Evolutionary conservation across 23 tunicate species (phyloP).

Genomic region (Diplosoma virens): DNA sequence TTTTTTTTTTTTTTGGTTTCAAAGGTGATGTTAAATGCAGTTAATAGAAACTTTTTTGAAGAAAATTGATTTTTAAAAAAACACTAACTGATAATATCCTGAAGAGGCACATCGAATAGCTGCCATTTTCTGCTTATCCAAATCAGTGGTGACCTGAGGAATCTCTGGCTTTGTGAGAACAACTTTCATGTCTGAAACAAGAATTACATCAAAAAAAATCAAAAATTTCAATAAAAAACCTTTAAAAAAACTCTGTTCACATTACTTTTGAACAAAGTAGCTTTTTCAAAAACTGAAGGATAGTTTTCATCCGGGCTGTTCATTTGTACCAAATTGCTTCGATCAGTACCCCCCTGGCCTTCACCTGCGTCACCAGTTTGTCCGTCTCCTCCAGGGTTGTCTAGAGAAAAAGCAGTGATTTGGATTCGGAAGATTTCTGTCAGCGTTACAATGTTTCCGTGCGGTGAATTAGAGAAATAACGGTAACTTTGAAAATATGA

Average conservation of each 20-base stretch:
- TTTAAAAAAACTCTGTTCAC: too few relatives aligned
- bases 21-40: too few relatives aligned
- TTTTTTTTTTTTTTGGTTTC: too few relatives aligned
- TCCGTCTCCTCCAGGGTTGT: slow-evolving; percentile 94
- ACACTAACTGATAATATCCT: slow-evolving; percentile 66
- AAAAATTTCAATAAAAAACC: not conserved
- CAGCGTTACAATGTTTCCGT: too few relatives aligned
- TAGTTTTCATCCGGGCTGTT: slow-evolving; percentile 46
- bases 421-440: too few relatives aligned
- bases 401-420: too few relatives aligned
- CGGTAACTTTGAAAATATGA: too few relatives aligned
- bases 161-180: not conserved
- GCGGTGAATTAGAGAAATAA: too few relatives aligned
- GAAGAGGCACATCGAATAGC: slow-evolving; percentile 58
- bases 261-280: slow-evolving; percentile 52
- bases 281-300: slow-evolving; percentile 41
- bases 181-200: not conserved
- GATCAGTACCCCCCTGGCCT: slow-evolving; percentile 86
- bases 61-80: too few relatives aligned
- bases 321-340: slow-evolving; percentile 65
- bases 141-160: too few relatives aligned
- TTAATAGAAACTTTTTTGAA: too few relatives aligned
- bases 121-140: too few relatives aligned
- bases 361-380: slow-evolving; percentile 97
- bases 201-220: not conserved